These are phyloP conservation scores for Diplosoma virens DNA, from an alignment of 23 tunicate genomes.

Conservation along the genomic window DNA sequence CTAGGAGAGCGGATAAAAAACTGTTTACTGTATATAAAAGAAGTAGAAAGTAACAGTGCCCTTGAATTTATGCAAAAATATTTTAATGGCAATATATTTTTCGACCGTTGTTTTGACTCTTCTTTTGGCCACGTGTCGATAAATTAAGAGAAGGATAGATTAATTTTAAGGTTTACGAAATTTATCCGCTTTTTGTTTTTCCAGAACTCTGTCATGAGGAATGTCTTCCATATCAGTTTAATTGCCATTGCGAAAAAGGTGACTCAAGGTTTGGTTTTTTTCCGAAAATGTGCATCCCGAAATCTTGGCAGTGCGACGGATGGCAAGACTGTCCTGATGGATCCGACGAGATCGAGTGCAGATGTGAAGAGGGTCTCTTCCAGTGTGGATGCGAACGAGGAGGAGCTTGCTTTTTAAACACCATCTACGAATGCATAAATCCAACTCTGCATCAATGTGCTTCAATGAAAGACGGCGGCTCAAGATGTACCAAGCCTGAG, in stretches of 20 bases:
- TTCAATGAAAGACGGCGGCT: background rate
- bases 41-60: too few relatives aligned
- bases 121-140: too few relatives aligned
- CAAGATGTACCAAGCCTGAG: background rate
- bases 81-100: too few relatives aligned
- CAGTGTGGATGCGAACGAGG: conserved; percentile 22
- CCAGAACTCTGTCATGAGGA: conserved; percentile 2
- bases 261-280: background rate
- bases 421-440: conserved; percentile 3
- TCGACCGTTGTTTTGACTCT: too few relatives aligned
- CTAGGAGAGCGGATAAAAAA: too few relatives aligned
- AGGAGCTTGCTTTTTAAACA: conserved; percentile 1
- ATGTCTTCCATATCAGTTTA: background rate
- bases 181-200: background rate
- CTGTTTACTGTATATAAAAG: too few relatives aligned
- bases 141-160: too few relatives aligned
- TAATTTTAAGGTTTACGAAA: background rate
- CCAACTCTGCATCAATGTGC: background rate
- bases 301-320: conserved; percentile 1
- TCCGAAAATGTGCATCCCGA: background rate
- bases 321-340: conserved; percentile 17
- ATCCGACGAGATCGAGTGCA: conserved; percentile 21
- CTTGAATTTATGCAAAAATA: too few relatives aligned
- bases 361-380: background rate
- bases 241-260: conserved; percentile 1